Evolutionary conservation across 2,113 vertebrate genomes (phyloP).

Genomic region (Guaruba guarouba): DNA sequence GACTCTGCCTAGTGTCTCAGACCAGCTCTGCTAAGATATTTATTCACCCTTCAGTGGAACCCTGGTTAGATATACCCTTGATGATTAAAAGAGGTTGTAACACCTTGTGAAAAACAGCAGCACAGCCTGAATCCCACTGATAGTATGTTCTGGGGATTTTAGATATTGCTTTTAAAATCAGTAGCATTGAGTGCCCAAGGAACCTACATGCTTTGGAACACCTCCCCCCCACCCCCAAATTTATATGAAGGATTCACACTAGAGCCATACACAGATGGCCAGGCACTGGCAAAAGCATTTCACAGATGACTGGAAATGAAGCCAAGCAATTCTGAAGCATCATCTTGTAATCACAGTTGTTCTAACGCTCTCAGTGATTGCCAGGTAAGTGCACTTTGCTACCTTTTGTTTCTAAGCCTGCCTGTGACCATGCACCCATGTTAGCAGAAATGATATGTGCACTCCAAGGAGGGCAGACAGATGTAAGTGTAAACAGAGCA

Average conservation of each 20-base stretch:
- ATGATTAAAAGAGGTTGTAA: background rate
- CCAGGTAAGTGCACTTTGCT: background rate
- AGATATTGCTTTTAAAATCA: background rate
- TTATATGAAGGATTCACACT: background rate
- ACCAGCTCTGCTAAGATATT: background rate
- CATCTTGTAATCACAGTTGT: background rate
- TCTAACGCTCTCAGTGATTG: background rate
- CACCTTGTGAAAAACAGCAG: background rate
- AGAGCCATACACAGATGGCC: background rate
- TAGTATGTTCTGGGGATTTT: background rate
- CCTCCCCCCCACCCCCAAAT: background rate
- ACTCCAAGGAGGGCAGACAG: background rate
- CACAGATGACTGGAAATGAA: background rate
- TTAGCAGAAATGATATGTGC: background rate
- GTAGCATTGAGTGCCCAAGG: background rate
- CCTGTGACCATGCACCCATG: background rate
- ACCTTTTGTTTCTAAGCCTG: background rate
- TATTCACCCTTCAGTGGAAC: background rate
- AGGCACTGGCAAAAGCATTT: background rate
- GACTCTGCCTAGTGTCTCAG: background rate
- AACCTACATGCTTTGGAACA: background rate
- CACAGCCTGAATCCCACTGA: background rate
- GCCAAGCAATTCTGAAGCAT: background rate
- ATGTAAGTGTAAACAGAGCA: too few relatives aligned
- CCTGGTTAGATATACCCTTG: background rate